Base-by-base conservation (phyloP, 2,888 invertebrate genomes). In the Gerris lacustris region DNA sequence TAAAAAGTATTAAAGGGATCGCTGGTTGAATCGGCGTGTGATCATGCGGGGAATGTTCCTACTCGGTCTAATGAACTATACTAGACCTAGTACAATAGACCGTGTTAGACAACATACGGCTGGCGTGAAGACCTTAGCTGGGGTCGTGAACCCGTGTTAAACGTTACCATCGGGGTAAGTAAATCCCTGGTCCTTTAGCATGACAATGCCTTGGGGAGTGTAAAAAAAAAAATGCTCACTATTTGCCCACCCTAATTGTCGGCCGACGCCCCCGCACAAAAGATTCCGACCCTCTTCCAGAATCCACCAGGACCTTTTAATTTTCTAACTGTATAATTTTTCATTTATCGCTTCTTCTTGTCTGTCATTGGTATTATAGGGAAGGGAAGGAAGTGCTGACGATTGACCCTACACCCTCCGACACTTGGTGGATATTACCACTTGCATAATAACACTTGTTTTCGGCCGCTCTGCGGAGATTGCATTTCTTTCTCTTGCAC, bases 291-390 rank as follows among this genome's bases (percentile, higher is more conserved):
- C 9, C 55, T 55, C 55, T 55, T 55, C 11, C 55, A 15, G 55
- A 2, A 11, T 5, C 15, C 55, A 31, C 31, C 31, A 31, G 31
- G 31, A 31, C 55, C 55, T 55, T 55, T 55, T 55, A 55, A 55
- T 55, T 55, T 55, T 55, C 55, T 55, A 55, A 55, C 55, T 55
- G 55, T 55, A 55, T 55, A 55, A 55, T 55, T 55, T 55, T 55
- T 55, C 55, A 55, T 55, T 55, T 55, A 55, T 55, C 9, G 55
- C 9, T 11, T 9, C 55, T 11, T 9, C 55, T 11, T 55, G 9
- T 55, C 15, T 55, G 15, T 55, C 55, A 55, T 5, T 55, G 55
- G 55, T 11, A 55, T 6, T 47, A 11, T 55, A 11, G 15, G 11
- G 55, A 47, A 47, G 47, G 47, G 47, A 55, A 11, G 15, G 15